Base-by-base conservation (phyloP, 1,140 invertebrate genomes). In the Ganaspis sp. region DNA sequence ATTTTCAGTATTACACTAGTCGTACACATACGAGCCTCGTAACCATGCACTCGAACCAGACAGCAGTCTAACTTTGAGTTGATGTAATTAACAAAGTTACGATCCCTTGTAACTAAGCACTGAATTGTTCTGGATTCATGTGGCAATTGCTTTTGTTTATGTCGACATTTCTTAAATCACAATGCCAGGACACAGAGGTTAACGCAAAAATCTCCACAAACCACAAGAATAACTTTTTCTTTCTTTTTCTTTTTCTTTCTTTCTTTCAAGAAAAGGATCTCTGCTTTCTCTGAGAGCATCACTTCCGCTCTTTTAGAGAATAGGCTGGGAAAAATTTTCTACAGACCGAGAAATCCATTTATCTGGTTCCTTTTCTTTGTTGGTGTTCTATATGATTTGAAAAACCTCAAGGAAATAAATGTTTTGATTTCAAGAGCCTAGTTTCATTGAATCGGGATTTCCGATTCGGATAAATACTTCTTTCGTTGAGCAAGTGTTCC, bases 41-140 rank as follows among this genome's bases (percentile, higher is more conserved):
- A 64, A 64, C 58, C 23, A 64, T 29, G 58, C 58, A 64, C 58
- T 64, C 58, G 58, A 64, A 71, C 72, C 58, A 79, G 77, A 76
- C 73, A 81, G 73, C 75, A 69, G 75, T 54, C 42, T 64, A 79
- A 79, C 74, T 79, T 81, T 73, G 77, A 74, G 80, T 79, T 81
- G 70, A 75, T 75, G 73, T 81, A 81, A 81, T 78, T 81, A 81
- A 81, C 77, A 72, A 77, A 81, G 77, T 79, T 81, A 78, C 77
- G 58, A 64, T 64, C 23, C 26, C 23, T 9, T 29, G 58, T 29
- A 64, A 64, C 23, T 64, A 64, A 64, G 58, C 58, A 58, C 45
- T 64, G 58, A 64, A 64, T 64, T 64, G 58, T 64, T 64, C 23
- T n/a, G 58, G 26, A 64, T 64, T 64, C 45, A 49, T 49, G 45